Conservation (phyloP, 2,888 invertebrate genomes). For the Sarcophaga caerulescens region DNA sequence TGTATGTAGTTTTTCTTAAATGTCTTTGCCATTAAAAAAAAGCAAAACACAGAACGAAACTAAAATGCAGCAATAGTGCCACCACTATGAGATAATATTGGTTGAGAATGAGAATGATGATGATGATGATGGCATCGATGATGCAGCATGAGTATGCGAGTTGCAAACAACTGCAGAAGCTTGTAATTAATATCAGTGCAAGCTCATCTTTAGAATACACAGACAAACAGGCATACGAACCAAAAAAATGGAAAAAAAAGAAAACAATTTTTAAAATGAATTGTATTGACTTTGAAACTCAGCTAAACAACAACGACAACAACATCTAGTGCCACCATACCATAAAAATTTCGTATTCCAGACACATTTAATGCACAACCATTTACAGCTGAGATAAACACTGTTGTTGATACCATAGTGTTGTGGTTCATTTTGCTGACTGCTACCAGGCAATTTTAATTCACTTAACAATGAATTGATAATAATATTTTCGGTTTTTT, state of each 20-base stretch:
- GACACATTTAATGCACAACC: conserved; percentile 24
- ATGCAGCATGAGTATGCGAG: conserved; percentile 1
- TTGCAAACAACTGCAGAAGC: conserved; percentile 52
- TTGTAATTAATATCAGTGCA: conserved; percentile 66
- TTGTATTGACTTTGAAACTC: conserved; percentile 5
- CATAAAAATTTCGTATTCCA: conserved; percentile 39
- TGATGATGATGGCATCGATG: conserved; percentile 35
- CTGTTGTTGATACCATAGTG: conserved; percentile 22
- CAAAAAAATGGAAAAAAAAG: not conserved
- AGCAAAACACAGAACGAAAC: not conserved
- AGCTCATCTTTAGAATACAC: conserved; percentile 54
- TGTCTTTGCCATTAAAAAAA: conserved; percentile 21
- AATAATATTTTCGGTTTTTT: conserved; percentile 29
- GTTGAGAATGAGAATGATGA: conserved; percentile 2
- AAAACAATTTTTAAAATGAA: conserved; percentile 22
- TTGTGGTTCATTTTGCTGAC: conserved; percentile 27
- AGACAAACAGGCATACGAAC: not conserved
- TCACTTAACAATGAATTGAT: conserved; percentile 46
- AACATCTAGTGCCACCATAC: conserved; percentile 10
- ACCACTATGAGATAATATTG: not conserved
- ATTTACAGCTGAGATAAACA: conserved; percentile 25
- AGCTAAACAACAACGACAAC: conserved; percentile 1
- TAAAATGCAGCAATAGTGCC: not conserved
- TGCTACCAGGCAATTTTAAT: conserved; percentile 38
- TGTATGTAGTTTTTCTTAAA: conserved; percentile 6